phyloP scores from a whole-genome alignment of 2,888 invertebrate genomes.

The Torymus auratus region DNA sequence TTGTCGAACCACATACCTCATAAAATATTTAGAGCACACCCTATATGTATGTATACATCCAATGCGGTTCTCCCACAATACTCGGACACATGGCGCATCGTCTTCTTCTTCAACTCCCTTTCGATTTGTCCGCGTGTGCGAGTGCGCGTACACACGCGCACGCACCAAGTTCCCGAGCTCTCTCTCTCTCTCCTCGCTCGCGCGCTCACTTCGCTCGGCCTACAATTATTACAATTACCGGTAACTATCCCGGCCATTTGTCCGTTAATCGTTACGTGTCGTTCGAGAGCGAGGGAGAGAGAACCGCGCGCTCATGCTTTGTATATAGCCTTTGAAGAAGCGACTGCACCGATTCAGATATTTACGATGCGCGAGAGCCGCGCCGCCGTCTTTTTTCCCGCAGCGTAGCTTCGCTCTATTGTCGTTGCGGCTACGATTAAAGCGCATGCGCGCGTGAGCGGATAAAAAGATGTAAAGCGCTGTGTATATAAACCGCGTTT shows the following conservation, averaged over 20 bases:
- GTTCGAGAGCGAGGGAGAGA: conserved; percentile 48
- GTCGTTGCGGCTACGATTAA: conserved; percentile 54
- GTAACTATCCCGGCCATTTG: conserved; percentile 73
- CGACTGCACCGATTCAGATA: conserved; percentile 64
- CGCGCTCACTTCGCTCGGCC: conserved; percentile 54
- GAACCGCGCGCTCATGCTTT: conserved; percentile 11
- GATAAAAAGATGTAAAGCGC: conserved; percentile 48
- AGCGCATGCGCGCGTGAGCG: conserved; percentile 19
- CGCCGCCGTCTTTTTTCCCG: conserved; percentile 18
- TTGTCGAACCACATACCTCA: no score
- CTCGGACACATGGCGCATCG: conserved; percentile 69
- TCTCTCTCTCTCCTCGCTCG: neutral
- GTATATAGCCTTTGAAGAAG: conserved; percentile 54
- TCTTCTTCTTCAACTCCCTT: conserved; percentile 37
- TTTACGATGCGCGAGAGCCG: conserved; percentile 60
- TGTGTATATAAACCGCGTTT: neutral
- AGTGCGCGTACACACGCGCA: conserved; percentile 3
- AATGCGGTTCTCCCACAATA: conserved; percentile 61
- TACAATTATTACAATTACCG: conserved; percentile 76
- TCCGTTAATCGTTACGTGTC: conserved; percentile 73
- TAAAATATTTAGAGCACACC: conserved; percentile 9
- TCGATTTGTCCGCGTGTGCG: conserved; percentile 25
- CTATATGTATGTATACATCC: conserved; percentile 18
- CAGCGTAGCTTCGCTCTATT: conserved; percentile 9
- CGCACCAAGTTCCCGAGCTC: conserved; percentile 43